Percentiles rank a stretch among this genome's conserved stretches.
Conservation (phyloP, 2,888 invertebrate species). For the Dynastes maya region DNA sequence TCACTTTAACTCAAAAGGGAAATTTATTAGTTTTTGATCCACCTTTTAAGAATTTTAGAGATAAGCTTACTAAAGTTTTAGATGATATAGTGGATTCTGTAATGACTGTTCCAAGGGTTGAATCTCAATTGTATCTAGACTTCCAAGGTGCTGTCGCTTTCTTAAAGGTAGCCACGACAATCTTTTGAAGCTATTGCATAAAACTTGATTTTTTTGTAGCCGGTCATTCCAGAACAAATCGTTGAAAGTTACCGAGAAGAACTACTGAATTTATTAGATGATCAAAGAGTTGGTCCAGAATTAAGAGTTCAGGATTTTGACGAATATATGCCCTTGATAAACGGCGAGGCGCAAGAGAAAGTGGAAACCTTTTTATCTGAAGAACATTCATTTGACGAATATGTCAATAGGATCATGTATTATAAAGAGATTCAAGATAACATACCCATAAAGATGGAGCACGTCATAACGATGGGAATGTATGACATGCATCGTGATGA, state of each 20-base stretch:
- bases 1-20: constrained; percentile 75
- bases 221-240: constrained; percentile 82
- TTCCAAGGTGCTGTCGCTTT: constrained; percentile 66
- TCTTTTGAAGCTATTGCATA: constrained; percentile 63
- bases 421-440: constrained; percentile 77
- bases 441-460: constrained; percentile 75
- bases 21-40: constrained; percentile 82
- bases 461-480: constrained; percentile 84
- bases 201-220: constrained; percentile 71
- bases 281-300: constrained; percentile 84
- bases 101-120: constrained; percentile 82
- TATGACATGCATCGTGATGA: constrained; percentile 89
- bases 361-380: constrained; percentile 80
- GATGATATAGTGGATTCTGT: constrained; percentile 85
- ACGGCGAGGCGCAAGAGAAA: constrained; percentile 76
- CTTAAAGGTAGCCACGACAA: constrained; percentile 61
- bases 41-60: constrained; percentile 81
- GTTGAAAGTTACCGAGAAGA: constrained; percentile 76
- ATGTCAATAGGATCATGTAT: constrained; percentile 74
- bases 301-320: constrained; percentile 85
- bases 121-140: constrained; percentile 84
- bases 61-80: constrained; percentile 80
- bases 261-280: constrained; percentile 78
- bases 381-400: constrained; percentile 79
- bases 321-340: constrained; percentile 83